Conservation (phyloP, 1,140 invertebrate genomes). For the Coelopa frigida region DNA sequence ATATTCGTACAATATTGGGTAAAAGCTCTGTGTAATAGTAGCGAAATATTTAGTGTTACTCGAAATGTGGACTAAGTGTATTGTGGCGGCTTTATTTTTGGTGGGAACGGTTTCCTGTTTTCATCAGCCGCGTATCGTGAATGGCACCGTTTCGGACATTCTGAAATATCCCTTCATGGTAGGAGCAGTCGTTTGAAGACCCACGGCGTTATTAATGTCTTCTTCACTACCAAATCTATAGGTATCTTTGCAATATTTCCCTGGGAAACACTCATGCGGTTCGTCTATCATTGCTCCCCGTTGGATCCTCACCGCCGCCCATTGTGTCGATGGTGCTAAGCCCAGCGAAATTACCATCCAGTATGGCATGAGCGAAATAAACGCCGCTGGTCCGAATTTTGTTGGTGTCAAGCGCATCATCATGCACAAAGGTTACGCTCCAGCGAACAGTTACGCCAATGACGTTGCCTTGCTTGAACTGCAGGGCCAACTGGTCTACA, state of each 20-base stretch:
- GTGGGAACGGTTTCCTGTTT: slow-evolving; percentile 14
- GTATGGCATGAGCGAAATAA: slow-evolving; percentile 23
- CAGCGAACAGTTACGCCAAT: slow-evolving; percentile 25
- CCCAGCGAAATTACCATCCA: slow-evolving; percentile 21
- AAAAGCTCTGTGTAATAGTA: too few species aligned
- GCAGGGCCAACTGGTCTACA: slow-evolving; percentile 17
- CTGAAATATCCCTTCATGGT: slow-evolving; percentile 36
- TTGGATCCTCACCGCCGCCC: slow-evolving; percentile 52
- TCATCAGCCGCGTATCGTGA: slow-evolving; percentile 28
- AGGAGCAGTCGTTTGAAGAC: neutral
- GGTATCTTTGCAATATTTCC: slow-evolving; percentile 27
- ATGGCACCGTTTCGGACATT: slow-evolving; percentile 29
- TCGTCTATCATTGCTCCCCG: slow-evolving; percentile 49
- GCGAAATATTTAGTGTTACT: too few species aligned
- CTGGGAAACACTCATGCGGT: slow-evolving; percentile 49
- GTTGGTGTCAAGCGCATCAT: slow-evolving; percentile 27
- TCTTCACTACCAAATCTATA: too few species aligned
- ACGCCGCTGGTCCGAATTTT: slow-evolving; percentile 25
- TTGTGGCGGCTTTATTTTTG: neutral
- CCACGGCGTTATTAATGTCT: too few species aligned
- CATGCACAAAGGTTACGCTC: slow-evolving; percentile 31
- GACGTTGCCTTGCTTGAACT: slow-evolving; percentile 27
- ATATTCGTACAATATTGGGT: too few species aligned
- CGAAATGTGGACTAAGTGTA: slow-evolving; percentile 4
- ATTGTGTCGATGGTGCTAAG: slow-evolving; percentile 46